These are phyloP conservation scores for Neotoxoptera formosana DNA, from an alignment of 1,140 invertebrate genomes.

Conservation along the genomic window DNA sequence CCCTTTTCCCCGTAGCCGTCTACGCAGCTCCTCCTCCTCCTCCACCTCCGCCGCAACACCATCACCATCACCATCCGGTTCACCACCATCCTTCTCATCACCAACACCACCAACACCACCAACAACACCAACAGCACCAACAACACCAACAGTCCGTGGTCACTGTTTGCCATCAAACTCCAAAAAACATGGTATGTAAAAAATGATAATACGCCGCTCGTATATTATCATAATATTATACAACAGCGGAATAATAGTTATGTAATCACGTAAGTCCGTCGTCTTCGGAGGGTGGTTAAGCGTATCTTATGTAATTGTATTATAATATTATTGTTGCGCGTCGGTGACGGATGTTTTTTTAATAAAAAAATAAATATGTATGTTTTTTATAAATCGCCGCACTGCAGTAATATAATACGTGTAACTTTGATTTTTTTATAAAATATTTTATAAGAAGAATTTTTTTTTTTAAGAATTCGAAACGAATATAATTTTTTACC, in stretches of 20 bases:
- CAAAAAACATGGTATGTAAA: constrained; percentile 51
- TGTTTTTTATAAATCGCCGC: background rate
- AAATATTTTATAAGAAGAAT: background rate
- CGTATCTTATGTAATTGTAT: background rate
- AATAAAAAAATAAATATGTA: too few relatives aligned
- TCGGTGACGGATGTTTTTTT: background rate
- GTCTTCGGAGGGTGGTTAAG: background rate
- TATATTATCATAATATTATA: background rate
- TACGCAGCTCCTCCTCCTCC: constrained; percentile 32
- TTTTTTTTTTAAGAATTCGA: background rate
- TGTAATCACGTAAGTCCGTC: background rate
- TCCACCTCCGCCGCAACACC: background rate
- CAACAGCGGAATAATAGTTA: background rate
- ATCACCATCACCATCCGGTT: constrained; percentile 7
- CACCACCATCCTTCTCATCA: constrained; percentile 14
- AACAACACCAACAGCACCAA: constrained; percentile 23
- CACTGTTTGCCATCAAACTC: constrained; percentile 28
- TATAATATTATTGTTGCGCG: background rate
- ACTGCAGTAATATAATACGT: background rate
- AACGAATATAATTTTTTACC: background rate
- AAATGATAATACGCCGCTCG: background rate
- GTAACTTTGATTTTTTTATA: background rate
- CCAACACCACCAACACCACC: constrained; percentile 28
- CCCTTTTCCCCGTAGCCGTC: constrained; percentile 56
- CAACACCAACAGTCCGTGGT: constrained; percentile 26